These are phyloP conservation scores for Eciton burchellii DNA, from an alignment of 1,140 invertebrate genomes.

Conservation along the genomic window DNA sequence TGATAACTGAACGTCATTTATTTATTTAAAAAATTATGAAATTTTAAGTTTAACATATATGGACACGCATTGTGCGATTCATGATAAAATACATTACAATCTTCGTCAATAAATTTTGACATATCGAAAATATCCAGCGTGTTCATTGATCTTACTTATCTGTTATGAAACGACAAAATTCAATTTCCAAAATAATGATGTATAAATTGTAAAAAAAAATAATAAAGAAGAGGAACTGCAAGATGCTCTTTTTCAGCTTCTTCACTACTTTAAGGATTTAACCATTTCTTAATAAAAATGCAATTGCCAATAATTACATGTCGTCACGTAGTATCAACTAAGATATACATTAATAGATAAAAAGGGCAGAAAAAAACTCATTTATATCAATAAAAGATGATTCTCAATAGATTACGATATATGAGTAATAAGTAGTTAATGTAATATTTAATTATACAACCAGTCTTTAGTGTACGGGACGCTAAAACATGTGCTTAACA, in stretches of 20 bases:
- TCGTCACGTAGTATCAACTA: slow-evolving; percentile 63
- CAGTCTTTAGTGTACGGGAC: slow-evolving; percentile 83
- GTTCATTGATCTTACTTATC: not conserved
- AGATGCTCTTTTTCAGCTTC: too few relatives aligned
- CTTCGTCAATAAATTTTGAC: not conserved
- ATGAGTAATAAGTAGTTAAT: slow-evolving; percentile 78
- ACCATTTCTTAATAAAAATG: slow-evolving; percentile 61
- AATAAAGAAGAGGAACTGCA: slow-evolving; percentile 67
- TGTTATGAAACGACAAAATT: slow-evolving; percentile 35
- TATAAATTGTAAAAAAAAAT: slow-evolving; percentile 13
- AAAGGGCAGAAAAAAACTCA: slow-evolving; percentile 63
- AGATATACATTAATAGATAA: slow-evolving; percentile 65
- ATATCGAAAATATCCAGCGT: not conserved
- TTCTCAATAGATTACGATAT: slow-evolving; percentile 70
- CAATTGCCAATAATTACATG: slow-evolving; percentile 61
- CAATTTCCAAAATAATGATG: not conserved
- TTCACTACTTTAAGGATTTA: slow-evolving; percentile 30
- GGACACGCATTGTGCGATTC: too few relatives aligned
- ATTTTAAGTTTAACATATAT: too few relatives aligned
- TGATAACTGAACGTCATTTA: too few relatives aligned
- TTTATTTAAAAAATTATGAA: too few relatives aligned
- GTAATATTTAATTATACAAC: slow-evolving; percentile 83
- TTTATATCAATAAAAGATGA: slow-evolving; percentile 63
- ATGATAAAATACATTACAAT: not conserved
- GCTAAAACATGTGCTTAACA: slow-evolving; percentile 67